These are phyloP conservation scores for Melanotaenia nigrans DNA, from an alignment of 2,797 vertebrate species.

Conservation along the genomic window DNA sequence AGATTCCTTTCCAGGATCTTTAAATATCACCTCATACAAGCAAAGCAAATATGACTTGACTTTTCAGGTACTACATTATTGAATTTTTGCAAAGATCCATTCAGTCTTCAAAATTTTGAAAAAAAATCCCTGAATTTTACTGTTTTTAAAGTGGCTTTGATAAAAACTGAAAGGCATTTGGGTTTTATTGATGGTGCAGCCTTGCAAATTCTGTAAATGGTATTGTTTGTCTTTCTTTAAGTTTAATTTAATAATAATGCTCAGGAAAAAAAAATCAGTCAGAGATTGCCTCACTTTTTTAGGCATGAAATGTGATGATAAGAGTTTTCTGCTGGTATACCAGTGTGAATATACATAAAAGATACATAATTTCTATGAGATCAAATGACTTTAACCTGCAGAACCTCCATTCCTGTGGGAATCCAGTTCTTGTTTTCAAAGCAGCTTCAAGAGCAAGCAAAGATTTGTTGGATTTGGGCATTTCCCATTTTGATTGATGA, in stretches of 20 bases:
- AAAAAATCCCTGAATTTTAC: too few relatives aligned
- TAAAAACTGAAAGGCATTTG: too few relatives aligned
- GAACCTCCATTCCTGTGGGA: constrained; percentile 32
- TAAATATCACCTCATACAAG: too few relatives aligned
- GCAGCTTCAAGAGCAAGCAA: constrained; percentile 33
- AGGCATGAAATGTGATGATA: neutral
- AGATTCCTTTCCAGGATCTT: too few relatives aligned
- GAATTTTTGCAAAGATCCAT: too few relatives aligned
- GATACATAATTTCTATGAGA: too few relatives aligned
- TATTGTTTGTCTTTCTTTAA: neutral
- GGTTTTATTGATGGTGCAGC: too few relatives aligned
- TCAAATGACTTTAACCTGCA: neutral
- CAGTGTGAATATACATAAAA: neutral
- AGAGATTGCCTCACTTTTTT: neutral
- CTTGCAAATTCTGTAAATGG: too few relatives aligned
- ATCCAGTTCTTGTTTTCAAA: constrained; percentile 66
- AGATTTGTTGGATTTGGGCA: constrained; percentile 21
- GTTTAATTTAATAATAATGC: neutral
- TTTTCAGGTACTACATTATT: too few relatives aligned
- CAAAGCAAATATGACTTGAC: too few relatives aligned
- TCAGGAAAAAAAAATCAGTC: neutral
- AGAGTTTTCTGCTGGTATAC: neutral
- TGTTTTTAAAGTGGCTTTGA: too few relatives aligned
- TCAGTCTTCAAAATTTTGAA: too few relatives aligned
- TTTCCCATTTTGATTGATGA: constrained; percentile 36